Evolutionary conservation across 2,888 invertebrate genomes (phyloP).

Genomic region (Ophion ellenae): DNA sequence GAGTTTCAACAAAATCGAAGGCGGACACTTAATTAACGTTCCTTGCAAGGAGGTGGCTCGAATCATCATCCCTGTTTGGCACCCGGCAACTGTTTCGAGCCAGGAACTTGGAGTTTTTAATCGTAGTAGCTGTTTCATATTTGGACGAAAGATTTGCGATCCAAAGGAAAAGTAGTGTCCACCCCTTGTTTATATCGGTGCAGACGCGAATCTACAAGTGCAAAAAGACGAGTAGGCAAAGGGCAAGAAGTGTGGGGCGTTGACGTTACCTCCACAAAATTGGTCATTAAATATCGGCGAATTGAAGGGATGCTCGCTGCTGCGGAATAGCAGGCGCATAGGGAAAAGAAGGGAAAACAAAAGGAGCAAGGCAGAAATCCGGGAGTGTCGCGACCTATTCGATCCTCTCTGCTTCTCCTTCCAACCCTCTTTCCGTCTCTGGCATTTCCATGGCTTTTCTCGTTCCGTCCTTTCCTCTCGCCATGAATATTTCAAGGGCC

Average conservation of each 20-base stretch:
- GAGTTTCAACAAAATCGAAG: too few species aligned
- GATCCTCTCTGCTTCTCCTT: conserved; percentile 51
- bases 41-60: conserved; percentile 33
- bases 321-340: conserved; percentile 25
- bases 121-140: conserved; percentile 62
- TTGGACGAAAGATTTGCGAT: conserved; percentile 72
- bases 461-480: conserved; percentile 23
- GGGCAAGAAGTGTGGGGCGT: conserved; percentile 42
- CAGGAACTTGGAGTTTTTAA: neutral
- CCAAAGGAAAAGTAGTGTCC: conserved; percentile 34
- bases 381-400: conserved; percentile 59
- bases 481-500: conserved; percentile 73
- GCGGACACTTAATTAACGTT: too few species aligned
- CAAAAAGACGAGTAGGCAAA: conserved; percentile 1
- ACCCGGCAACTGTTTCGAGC: conserved; percentile 52
- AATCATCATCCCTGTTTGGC: conserved; percentile 60
- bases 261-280: conserved; percentile 73
- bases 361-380: conserved; percentile 43
- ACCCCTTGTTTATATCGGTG: neutral
- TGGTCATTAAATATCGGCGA: conserved; percentile 76
- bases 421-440: conserved; percentile 43
- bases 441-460: conserved; percentile 27
- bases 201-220: neutral
- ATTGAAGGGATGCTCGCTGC: conserved; percentile 62
- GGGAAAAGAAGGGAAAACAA: conserved; percentile 44